These are phyloP conservation scores for Steinernema scapterisci DNA, from an alignment of 2,888 invertebrate species.

Conservation along the genomic window DNA sequence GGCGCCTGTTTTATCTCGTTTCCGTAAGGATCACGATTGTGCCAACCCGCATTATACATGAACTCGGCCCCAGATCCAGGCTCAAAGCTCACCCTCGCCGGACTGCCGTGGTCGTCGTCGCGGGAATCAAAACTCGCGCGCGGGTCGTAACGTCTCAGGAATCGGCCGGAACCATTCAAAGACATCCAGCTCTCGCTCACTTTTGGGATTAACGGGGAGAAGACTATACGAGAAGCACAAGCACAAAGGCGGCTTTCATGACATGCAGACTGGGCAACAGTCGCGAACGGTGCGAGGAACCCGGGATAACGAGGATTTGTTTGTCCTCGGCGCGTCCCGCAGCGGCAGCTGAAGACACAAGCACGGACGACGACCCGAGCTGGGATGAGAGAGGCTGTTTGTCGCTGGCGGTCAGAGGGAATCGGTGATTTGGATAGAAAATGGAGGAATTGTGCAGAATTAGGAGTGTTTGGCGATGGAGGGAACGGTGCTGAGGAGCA, in stretches of 20 bases:
- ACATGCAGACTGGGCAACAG: neutral
- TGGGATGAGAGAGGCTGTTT: neutral
- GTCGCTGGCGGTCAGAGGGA: neutral
- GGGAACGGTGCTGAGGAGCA: too few species aligned
- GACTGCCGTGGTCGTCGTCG: conserved; percentile 3
- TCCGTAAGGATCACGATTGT: conserved; percentile 38
- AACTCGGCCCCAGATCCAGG: conserved; percentile 36
- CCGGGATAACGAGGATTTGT: neutral
- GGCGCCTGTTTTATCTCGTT: conserved; percentile 24
- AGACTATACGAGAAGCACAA: neutral
- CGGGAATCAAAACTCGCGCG: neutral
- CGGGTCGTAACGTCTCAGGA: conserved; percentile 33
- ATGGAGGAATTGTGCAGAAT: too few species aligned
- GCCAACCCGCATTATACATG: conserved; percentile 35
- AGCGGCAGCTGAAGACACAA: conserved; percentile 24
- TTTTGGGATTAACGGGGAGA: neutral
- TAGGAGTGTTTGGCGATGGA: too few species aligned
- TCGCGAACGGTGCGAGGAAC: neutral
- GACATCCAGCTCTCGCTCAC: conserved; percentile 31
- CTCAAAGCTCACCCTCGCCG: conserved; percentile 30
- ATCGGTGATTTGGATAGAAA: too few species aligned
- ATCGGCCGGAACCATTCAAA: conserved; percentile 35
- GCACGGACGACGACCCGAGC: neutral
- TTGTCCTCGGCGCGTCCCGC: neutral
- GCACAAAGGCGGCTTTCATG: neutral